Conservation (phyloP, 2,888 invertebrate species). For the Steromphala cineraria region DNA sequence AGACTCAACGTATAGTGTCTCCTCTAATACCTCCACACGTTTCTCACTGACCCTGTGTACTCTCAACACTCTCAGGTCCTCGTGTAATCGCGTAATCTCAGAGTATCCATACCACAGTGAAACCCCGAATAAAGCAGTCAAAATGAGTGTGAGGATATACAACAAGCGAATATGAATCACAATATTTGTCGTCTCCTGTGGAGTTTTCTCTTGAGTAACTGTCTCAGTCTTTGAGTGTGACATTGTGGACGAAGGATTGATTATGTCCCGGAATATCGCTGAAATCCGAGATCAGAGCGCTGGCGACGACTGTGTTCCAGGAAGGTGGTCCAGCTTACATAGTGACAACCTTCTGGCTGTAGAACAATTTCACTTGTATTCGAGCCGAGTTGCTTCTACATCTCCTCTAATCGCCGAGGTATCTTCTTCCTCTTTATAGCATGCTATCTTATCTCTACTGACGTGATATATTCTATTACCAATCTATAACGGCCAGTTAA, state of each 20-base stretch:
- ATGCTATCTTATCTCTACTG: too few species aligned
- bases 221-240: conserved; percentile 12
- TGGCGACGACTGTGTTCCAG: too few species aligned
- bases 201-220: not conserved
- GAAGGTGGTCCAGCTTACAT: too few species aligned
- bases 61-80: not conserved
- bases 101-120: conserved; percentile 11
- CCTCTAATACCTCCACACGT: not conserved
- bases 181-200: not conserved
- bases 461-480: too few species aligned
- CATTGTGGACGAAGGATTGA: not conserved
- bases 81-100: not conserved
- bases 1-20: too few species aligned
- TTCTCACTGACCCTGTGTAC: not conserved
- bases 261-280: not conserved
- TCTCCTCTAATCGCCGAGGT: too few species aligned
- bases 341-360: too few species aligned
- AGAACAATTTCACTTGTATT: too few species aligned
- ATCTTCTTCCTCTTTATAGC: too few species aligned
- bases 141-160: conserved; percentile 9
- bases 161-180: conserved; percentile 8
- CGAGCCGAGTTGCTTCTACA: too few species aligned
- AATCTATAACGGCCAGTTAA: too few species aligned
- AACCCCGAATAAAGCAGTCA: not conserved
- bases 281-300: not conserved